Conservation (phyloP, 2,888 invertebrate genomes). For the Nowickia ferox region DNA sequence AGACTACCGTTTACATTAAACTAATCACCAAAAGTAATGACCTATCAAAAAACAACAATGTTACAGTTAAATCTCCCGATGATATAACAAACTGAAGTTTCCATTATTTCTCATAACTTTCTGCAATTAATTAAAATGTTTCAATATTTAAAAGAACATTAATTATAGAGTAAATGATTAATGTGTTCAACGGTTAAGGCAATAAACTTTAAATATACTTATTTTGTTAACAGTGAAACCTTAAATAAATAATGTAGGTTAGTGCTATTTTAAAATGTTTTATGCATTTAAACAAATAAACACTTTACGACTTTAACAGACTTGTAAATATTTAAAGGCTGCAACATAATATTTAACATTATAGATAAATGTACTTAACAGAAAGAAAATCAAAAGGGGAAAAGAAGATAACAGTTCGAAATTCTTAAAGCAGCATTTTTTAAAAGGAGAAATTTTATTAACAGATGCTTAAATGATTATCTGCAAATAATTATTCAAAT, state of each 20-base stretch:
- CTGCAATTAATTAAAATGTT: too few species aligned
- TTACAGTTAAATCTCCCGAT: too few species aligned
- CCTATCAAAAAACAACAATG: too few species aligned
- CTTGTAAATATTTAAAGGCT: fast-evolving
- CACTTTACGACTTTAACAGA: not conserved
- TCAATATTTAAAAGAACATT: too few species aligned
- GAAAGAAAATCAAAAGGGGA: not conserved
- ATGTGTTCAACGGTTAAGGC: not conserved
- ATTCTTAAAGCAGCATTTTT: not conserved
- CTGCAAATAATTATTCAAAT: not conserved
- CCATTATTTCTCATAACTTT: too few species aligned
- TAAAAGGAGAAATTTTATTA: not conserved
- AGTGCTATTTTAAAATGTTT: slow-evolving; percentile 16
- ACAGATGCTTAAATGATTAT: not conserved
- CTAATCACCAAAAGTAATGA: too few species aligned
- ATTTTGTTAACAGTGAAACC: slow-evolving; percentile 34
- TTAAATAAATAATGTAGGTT: slow-evolving; percentile 52
- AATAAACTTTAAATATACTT: slow-evolving; percentile 8
- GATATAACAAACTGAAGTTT: too few species aligned
- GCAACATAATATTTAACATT: not conserved
- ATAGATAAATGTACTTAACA: not conserved
- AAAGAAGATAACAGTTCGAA: not conserved
- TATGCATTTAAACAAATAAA: too few species aligned
- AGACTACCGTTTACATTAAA: too few species aligned
- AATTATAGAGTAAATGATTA: not conserved